Evolutionary conservation across 1,140 invertebrate species (phyloP).

Genomic region (Dendrolimus punctatus): DNA sequence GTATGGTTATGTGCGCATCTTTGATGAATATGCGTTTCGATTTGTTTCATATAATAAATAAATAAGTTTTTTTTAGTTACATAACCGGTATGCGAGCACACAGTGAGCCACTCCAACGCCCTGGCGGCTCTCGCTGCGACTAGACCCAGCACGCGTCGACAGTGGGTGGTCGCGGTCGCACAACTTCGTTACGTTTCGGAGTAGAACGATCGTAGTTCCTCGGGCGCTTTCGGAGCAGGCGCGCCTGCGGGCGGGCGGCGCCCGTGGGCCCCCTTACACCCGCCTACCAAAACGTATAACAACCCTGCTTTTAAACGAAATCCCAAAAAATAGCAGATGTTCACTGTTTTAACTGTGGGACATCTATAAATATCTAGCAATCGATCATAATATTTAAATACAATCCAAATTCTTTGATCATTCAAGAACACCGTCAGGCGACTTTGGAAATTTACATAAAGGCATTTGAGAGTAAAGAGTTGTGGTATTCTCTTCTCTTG

Average conservation of each 20-base stretch:
- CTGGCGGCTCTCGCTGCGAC: slow-evolving; percentile 62
- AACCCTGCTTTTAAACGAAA: slow-evolving; percentile 49
- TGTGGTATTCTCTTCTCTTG: too few relatives aligned
- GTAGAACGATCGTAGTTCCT: slow-evolving; percentile 59
- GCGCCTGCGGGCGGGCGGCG: slow-evolving; percentile 61
- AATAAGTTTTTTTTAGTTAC: slow-evolving; percentile 68
- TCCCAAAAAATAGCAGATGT: slow-evolving; percentile 12
- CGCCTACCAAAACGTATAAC: slow-evolving; percentile 45
- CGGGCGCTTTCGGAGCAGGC: slow-evolving; percentile 56
- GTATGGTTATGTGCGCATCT: background rate
- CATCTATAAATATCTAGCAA: background rate
- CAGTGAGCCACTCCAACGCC: slow-evolving; percentile 56
- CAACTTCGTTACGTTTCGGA: slow-evolving; percentile 62
- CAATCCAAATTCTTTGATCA: too few relatives aligned
- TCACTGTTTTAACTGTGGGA: background rate
- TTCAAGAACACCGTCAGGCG: too few relatives aligned
- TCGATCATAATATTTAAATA: too few relatives aligned
- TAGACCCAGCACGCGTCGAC: slow-evolving; percentile 58
- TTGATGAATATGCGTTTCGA: background rate
- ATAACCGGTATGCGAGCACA: slow-evolving; percentile 58
- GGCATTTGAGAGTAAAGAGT: too few relatives aligned
- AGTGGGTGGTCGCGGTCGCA: slow-evolving; percentile 56
- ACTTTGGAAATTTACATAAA: too few relatives aligned
- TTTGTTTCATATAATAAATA: slow-evolving; percentile 56
- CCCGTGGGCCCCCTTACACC: slow-evolving; percentile 44